These are phyloP conservation scores for Hemibagrus guttatus DNA, from an alignment of 2,797 vertebrate genomes.

Conservation along the genomic window DNA sequence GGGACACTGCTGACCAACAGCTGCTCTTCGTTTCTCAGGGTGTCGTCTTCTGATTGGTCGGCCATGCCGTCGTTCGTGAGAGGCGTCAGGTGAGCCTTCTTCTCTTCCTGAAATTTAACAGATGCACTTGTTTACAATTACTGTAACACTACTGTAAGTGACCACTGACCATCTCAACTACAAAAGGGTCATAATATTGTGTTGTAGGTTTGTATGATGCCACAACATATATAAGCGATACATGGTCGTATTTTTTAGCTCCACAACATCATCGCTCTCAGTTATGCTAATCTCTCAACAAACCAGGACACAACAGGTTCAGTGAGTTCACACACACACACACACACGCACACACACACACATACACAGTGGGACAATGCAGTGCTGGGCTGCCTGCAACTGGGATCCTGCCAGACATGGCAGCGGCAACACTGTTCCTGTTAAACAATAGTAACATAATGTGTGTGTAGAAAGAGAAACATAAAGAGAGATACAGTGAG, in stretches of 20 bases:
- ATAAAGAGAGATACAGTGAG: not conserved
- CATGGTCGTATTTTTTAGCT: not conserved
- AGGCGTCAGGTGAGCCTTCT: conserved; percentile 68
- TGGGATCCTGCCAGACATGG: conserved; percentile 1
- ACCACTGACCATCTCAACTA: too few relatives aligned
- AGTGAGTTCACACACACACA: conserved; percentile 36
- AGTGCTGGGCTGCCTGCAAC: not conserved
- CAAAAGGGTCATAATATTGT: too few relatives aligned
- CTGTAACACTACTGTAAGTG: too few relatives aligned
- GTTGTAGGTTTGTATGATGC: too few relatives aligned
- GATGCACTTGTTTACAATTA: too few relatives aligned
- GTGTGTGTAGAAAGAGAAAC: not conserved
- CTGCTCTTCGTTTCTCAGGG: conserved; percentile 73
- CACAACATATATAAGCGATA: not conserved
- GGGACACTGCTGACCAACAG: conserved; percentile 62
- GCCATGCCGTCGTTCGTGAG: conserved; percentile 71
- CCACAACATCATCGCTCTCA: not conserved
- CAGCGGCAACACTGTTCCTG: conserved; percentile 13
- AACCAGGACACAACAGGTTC: conserved; percentile 23
- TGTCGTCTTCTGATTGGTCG: conserved; percentile 69
- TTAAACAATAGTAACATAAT: conserved; percentile 7
- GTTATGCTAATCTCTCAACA: not conserved
- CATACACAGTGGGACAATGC: conserved; percentile 32
- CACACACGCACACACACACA: conserved; percentile 33
- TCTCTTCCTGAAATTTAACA: conserved; percentile 66